Percentiles rank a stretch among this genome's conserved stretches.
phyloP scores from a whole-genome alignment of 2,888 invertebrate species.

The Druceiella hillmani region DNA sequence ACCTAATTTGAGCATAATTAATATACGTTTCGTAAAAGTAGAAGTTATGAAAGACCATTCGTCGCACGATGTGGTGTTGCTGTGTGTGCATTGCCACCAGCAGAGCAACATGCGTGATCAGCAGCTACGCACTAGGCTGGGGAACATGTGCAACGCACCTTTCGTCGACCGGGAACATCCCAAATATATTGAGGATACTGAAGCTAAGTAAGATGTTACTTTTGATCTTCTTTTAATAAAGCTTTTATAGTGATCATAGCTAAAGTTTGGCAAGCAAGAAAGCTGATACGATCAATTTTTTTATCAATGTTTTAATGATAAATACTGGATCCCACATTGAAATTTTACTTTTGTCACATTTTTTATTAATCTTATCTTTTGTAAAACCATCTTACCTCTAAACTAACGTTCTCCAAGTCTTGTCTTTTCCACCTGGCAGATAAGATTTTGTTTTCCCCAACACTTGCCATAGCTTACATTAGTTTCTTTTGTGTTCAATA shows the following conservation, averaged over 20 bases:
- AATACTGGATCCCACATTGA: neutral
- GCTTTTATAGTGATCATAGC: neutral
- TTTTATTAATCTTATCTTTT: neutral
- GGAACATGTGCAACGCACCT: conserved; percentile 59
- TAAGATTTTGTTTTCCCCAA: too few species aligned
- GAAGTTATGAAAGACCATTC: conserved; percentile 73
- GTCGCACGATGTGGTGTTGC: conserved; percentile 72
- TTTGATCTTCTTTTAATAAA: conserved; percentile 15
- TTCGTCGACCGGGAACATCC: conserved; percentile 33
- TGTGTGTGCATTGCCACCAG: conserved; percentile 69
- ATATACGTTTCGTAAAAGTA: too few species aligned
- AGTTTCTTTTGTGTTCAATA: too few species aligned
- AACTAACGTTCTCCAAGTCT: too few species aligned
- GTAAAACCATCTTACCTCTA: too few species aligned
- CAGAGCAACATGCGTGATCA: conserved; percentile 61
- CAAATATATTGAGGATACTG: conserved; percentile 35
- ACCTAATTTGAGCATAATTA: too few species aligned
- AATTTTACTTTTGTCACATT: neutral
- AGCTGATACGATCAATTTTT: neutral
- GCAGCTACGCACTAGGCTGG: conserved; percentile 53
- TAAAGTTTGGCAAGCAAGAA: neutral
- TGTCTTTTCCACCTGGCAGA: too few species aligned
- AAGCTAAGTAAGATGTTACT: conserved; percentile 34
- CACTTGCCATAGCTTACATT: too few species aligned
- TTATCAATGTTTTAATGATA: neutral